Evolutionary conservation across 2,797 vertebrate genomes (phyloP).

Genomic region (Mastacembelus armatus): DNA sequence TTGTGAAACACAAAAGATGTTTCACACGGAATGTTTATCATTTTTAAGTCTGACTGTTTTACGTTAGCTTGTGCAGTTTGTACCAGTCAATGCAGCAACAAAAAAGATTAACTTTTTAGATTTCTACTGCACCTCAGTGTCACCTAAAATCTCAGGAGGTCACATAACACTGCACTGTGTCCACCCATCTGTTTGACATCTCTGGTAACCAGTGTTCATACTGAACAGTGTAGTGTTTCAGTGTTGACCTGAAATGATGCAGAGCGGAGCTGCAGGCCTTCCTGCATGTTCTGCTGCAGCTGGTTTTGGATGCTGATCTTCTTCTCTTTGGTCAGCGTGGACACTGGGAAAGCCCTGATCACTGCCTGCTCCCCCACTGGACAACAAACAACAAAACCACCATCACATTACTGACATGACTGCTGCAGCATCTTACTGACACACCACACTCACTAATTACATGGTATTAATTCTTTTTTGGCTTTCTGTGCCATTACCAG

Average conservation of each 20-base stretch:
- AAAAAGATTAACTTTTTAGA: too few relatives aligned
- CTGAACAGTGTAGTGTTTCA: background rate
- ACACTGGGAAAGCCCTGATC: constrained; percentile 94
- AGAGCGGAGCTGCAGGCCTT: constrained; percentile 95
- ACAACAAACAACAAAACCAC: constrained; percentile 32
- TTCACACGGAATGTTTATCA: constrained; percentile 3
- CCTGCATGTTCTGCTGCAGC: constrained; percentile 96
- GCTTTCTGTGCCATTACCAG: background rate
- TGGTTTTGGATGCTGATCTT: constrained; percentile 97
- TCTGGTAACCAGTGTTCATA: background rate
- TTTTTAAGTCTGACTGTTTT: constrained; percentile 10
- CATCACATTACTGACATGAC: background rate
- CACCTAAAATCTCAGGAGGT: too few relatives aligned
- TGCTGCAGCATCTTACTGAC: background rate
- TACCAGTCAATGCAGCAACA: too few relatives aligned
- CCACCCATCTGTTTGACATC: background rate
- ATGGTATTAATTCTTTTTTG: too few relatives aligned
- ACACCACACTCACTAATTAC: background rate
- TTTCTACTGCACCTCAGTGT: background rate
- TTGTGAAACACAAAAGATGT: constrained; percentile 32
- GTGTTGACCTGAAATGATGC: constrained; percentile 93
- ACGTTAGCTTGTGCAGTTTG: background rate
- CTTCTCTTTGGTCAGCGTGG: constrained; percentile 96
- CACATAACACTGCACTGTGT: background rate
- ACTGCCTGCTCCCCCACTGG: constrained; percentile 95